Evolutionary conservation across 2,797 vertebrate genomes (phyloP), one percentile per base, ranked within the genome.

Genomic region (Xiphorhynchus erythropygius): DNA sequence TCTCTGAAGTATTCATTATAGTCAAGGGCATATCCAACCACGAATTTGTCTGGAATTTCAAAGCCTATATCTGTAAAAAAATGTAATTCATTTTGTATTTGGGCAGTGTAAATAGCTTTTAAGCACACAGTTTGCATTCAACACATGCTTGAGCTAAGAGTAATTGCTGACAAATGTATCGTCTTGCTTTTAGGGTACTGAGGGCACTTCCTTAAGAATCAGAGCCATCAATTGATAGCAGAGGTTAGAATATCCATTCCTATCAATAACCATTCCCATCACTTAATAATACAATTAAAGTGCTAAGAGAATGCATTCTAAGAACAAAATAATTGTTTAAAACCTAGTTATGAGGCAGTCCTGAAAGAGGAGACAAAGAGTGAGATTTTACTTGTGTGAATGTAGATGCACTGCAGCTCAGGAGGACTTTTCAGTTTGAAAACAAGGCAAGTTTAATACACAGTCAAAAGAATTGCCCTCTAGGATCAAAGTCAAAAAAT

Each of bases 1-100:
- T 99, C 98, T 93, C 98, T 98, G 97, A 99, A 99, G 96, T 98
- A 98, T 70, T 99, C 98, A 10, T 99, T 99, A 95, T 98, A 99
- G 96, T 99, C 98, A 97, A 99, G 96, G 28, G 98, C 98, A 46
- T 99, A 99, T 64, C 98, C 98, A 17, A 98, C 98, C 4, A 99
- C 98, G 79, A 98, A 99, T 87, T 70, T 98, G 88, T 98, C 98
- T 65, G 98, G 98, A 96, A 99, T 99, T 97, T 99, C 98, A 96
- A 99, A 99, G 76, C 98, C 98, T 46, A 98, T 98, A 91, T 99
- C 98, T 99, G 86, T 52, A 89, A 92, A 11, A 94, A 89, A 95
- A 87, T 30, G 18, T 11, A 79, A 13, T 55, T 79, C 1, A 64
- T 86, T 83, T 92, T 76, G 47, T 65, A 46, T 10, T n/a, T 44